Percentiles rank a stretch among this genome's conserved stretches.
Evolutionary conservation across 2,888 invertebrate genomes (phyloP).

Genomic region (Amiota mariae): DNA sequence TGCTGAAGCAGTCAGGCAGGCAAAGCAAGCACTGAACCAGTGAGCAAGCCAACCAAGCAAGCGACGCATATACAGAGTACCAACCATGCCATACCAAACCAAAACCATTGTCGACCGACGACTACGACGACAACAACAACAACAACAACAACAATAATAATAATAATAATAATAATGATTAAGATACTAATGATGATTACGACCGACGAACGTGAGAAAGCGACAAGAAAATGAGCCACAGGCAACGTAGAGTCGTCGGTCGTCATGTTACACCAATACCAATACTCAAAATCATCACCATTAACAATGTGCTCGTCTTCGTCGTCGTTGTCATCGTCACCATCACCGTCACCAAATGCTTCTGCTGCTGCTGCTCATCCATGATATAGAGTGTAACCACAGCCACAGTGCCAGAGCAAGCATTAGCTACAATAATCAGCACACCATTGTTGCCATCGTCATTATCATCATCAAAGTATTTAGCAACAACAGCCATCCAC

Average conservation of each 20-base stretch:
- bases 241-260: conserved; percentile 41
- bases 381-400: too few species aligned
- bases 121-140: background rate
- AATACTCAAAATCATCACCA: conserved; percentile 48
- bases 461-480: background rate
- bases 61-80: background rate
- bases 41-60: conserved; percentile 38
- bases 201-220: conserved; percentile 36
- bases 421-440: background rate
- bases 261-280: conserved; percentile 56
- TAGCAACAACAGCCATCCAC: background rate
- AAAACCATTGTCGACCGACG: conserved; percentile 34
- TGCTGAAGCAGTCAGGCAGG: conserved; percentile 13
- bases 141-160: too few species aligned
- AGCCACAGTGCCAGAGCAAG: background rate
- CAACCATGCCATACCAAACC: conserved; percentile 34
- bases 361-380: too few species aligned
- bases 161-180: too few species aligned
- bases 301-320: conserved; percentile 32
- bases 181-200: too few species aligned
- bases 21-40: background rate
- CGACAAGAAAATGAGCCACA: conserved; percentile 38
- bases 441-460: conserved; percentile 9
- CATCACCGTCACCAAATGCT: background rate
- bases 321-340: conserved; percentile 30